Base-by-base conservation (phyloP, 2,113 vertebrate genomes). In the Gyps fulvus region DNA sequence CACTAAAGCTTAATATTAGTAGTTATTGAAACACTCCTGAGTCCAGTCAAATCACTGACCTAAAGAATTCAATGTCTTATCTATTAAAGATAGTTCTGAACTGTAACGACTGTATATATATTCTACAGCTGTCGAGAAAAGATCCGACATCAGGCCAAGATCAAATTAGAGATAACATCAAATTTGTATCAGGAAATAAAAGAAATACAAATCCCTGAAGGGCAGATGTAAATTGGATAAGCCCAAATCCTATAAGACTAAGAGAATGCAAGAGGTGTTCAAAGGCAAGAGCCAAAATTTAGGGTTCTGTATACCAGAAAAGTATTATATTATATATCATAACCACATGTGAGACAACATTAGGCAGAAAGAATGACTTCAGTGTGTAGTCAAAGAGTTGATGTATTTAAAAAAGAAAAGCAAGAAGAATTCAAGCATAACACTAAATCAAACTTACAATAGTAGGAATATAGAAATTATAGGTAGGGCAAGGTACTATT, bases 141-240 rank as follows among this genome's bases (percentile, higher is more conserved):
- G 40, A 73, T 72, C 62, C 1, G 2, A 91, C 34, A 79, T 89
- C 83, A 90, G 49, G 78, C 63, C 26, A 55, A 93, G 87, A 97
- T 94, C 73, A 95, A 95, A 96, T 97, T 76, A 94, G 78, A 95
- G 84, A 95, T 93, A 95, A 83, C 80, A 91, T 79, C n/a, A 70
- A 74, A 57, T 57, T 58, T 77, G 47, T 81, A 87, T 58, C 1
- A 3, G 54, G 84, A 93, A 94, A 92, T 89, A 93, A 95, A 96
- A 95, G 77, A 95, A 97, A 90, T 85, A 92, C 50, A 96, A 92
- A 95, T 63, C 45, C 71, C 94, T 93, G 70, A 96, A 96, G 52
- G 67, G 27, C 74, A 92, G 40, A 36, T 90, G 57, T 71, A 97
- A 94, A 96, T 77, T 96, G 72, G 66, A 77, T 86, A 96, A 95